A percentile compares a stretch with the other conserved stretches of the same genome.
These are phyloP conservation scores for Drosophila paranaensis DNA, from an alignment of 2,888 invertebrate genomes.

Conservation along the genomic window DNA sequence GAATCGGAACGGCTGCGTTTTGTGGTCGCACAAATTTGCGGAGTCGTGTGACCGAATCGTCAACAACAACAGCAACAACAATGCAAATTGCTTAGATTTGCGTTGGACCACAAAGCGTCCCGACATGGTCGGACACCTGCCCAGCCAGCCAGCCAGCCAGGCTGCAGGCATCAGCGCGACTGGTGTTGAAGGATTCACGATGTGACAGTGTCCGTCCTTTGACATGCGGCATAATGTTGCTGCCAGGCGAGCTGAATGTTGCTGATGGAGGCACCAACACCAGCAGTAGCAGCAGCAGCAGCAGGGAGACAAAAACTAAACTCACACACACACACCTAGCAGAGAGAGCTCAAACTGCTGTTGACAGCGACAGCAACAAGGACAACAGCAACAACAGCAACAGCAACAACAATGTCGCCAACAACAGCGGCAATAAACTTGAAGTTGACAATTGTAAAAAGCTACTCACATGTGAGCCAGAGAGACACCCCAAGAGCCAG, in stretches of 20 bases:
- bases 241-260: constrained; percentile 40
- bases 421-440: constrained; percentile 72
- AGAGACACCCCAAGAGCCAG: constrained; percentile 4
- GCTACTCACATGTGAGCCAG: constrained; percentile 49
- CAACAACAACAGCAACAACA: constrained; percentile 63
- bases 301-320: constrained; percentile 41
- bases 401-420: constrained; percentile 47
- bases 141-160: constrained; percentile 16
- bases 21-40: constrained; percentile 65
- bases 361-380: constrained; percentile 66
- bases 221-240: constrained; percentile 76
- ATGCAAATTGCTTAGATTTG: constrained; percentile 77
- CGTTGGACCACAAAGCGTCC: constrained; percentile 68
- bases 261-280: constrained; percentile 49
- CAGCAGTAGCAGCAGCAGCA: constrained; percentile 8
- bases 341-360: constrained; percentile 78
- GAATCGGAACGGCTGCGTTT: constrained; percentile 31
- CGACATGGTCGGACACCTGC: constrained; percentile 56
- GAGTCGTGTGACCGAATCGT: constrained; percentile 53
- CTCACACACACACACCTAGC: constrained; percentile 15
- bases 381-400: constrained; percentile 34
- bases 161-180: constrained; percentile 33
- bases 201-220: constrained; percentile 83
- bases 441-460: constrained; percentile 75
- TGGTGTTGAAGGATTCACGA: constrained; percentile 84